Conservation (phyloP, 2,113 vertebrate genomes). For the Microcebus jonahi region DNA sequence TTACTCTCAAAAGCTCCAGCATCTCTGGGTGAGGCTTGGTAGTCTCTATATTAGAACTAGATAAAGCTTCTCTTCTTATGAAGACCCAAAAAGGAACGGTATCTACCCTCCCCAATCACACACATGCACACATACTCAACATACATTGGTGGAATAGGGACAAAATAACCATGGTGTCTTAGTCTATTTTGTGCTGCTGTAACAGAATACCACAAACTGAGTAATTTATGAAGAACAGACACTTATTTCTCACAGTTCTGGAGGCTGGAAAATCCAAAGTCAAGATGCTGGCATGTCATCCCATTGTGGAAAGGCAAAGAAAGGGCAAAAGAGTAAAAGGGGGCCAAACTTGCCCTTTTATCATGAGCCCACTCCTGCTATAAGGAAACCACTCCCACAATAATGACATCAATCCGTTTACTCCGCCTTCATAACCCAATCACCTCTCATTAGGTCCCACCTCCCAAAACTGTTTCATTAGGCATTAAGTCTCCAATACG, state of each 20-base stretch:
- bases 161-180: not conserved
- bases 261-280: not conserved
- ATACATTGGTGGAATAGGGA: not conserved
- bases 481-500: not conserved
- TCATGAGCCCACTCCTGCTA: not conserved
- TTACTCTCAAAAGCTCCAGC: not conserved
- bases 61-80: not conserved
- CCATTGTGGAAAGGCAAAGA: not conserved
- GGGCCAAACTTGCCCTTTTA: not conserved
- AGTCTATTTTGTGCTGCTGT: not conserved
- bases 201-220: not conserved
- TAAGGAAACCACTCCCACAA: not conserved
- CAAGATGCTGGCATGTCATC: not conserved
- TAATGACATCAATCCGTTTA: not conserved
- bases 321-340: not conserved
- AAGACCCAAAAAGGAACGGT: not conserved
- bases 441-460: not conserved
- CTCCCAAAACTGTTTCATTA: not conserved
- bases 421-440: not conserved
- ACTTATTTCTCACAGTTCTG: not conserved
- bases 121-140: not conserved
- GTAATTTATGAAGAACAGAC: not conserved
- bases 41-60: not conserved
- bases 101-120: not conserved
- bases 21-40: not conserved